These are phyloP conservation scores for Ptilonorhynchus violaceus DNA, from an alignment of 2,113 vertebrate genomes.

Conservation along the genomic window DNA sequence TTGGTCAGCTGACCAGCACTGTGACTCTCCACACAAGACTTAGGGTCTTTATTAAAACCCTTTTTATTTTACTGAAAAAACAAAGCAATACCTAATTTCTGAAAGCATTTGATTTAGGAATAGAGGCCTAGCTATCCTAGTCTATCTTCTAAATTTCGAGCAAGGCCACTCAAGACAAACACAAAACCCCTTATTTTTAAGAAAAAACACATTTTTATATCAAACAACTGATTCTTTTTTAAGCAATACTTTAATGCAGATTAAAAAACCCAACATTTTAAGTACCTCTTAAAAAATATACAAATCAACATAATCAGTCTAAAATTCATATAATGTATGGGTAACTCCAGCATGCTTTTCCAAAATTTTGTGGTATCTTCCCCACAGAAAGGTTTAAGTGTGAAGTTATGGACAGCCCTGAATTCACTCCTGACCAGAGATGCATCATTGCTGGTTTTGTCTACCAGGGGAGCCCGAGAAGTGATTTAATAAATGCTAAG, in stretches of 20 bases:
- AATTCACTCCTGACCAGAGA: neutral
- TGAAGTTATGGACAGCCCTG: neutral
- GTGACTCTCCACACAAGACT: neutral
- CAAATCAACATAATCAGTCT: neutral
- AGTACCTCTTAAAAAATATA: neutral
- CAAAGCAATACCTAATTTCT: neutral
- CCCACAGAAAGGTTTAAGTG: neutral
- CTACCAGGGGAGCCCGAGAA: neutral
- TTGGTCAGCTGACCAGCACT: neutral
- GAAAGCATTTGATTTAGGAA: neutral
- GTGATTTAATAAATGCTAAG: neutral
- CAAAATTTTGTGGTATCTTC: neutral
- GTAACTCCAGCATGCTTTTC: neutral
- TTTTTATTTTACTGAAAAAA: neutral
- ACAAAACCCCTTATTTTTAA: neutral
- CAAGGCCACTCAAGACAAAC: neutral
- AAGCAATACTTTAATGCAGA: neutral
- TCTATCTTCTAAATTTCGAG: neutral
- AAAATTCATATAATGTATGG: neutral
- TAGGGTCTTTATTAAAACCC: neutral
- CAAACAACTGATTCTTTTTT: neutral
- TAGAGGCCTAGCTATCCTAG: neutral
- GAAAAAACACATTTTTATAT: neutral
- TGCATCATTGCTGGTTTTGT: accelerated
- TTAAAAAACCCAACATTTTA: neutral